Evolutionary conservation across 2,113 vertebrate species (phyloP).

Genomic region (Electrona antarctica): DNA sequence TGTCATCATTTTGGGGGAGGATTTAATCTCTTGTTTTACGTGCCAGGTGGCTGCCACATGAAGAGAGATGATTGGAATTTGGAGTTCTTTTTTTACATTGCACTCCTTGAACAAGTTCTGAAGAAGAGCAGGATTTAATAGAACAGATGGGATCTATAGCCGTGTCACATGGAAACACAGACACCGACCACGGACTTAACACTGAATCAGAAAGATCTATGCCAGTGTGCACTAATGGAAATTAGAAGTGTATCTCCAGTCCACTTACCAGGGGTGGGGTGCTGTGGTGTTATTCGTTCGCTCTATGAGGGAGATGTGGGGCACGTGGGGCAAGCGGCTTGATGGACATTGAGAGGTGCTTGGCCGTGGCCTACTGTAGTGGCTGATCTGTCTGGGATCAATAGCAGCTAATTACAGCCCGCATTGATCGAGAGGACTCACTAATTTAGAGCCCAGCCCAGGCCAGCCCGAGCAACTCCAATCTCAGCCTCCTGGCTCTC

Average conservation of each 20-base stretch:
- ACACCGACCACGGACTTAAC: background rate
- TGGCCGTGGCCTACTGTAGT: conserved; percentile 73
- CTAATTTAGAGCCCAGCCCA: conserved; percentile 75
- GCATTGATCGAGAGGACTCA: conserved; percentile 75
- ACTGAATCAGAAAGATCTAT: conserved; percentile 39
- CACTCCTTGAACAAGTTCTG: no score
- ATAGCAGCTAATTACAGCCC: conserved; percentile 81
- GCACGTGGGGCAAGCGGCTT: conserved; percentile 53
- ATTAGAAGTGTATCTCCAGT: conserved; percentile 65
- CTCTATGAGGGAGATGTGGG: conserved; percentile 59
- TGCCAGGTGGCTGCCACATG: conserved; percentile 58
- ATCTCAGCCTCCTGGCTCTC: conserved; percentile 62
- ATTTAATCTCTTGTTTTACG: conserved; percentile 60
- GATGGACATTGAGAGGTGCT: conserved; percentile 73
- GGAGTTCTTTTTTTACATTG: no score
- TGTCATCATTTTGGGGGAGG: conserved; percentile 63
- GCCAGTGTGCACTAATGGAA: conserved; percentile 66
- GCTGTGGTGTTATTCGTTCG: conserved; percentile 68
- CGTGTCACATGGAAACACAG: background rate
- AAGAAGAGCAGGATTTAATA: no score
- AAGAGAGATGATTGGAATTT: conserved; percentile 62
- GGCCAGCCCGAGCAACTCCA: conserved; percentile 64
- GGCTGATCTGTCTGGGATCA: conserved; percentile 78
- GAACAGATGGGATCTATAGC: no score
- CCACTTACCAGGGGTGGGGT: conserved; percentile 68